Base-by-base conservation (phyloP, 2,797 vertebrate genomes). In the Nothura maculosa region DNA sequence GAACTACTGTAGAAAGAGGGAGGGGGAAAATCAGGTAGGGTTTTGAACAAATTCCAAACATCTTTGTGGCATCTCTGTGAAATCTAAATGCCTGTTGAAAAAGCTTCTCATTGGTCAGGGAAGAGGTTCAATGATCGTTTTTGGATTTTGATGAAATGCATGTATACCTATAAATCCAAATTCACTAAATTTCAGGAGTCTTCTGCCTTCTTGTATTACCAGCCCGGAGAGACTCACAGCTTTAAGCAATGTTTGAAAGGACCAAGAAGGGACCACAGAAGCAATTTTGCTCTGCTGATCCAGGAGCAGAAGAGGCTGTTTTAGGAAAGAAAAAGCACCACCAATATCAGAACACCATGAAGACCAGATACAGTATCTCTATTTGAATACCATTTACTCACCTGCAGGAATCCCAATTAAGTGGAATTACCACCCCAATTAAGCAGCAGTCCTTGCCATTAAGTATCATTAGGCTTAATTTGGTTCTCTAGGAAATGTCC, bases 381-480 rank as follows among this genome's bases (percentile, higher is more conserved):
- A 90, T 96, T 93, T 96, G 96, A 95, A 81, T 96, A 96, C 94
- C 90, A 91, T 97, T 97, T 96, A 96, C 91, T 96, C 96, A 96
- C 95, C 95, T 97, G 96, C 95, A 96, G 96, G 95, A 97, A 97
- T 96, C 94, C 96, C 95, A 97, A 96, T 96, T 97, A 97, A 96
- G 68, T 95, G 94, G 97, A 97, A 97, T 97, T 97, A 97, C 96
- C 94, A 97, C 92, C 96, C 92, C 96, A 97, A 96, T 97, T 97
- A 97, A 97, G 96, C 96, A 96, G 95, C 95, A 97, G 96, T 97
- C 96, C 95, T 96, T 96, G 91, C 95, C 93, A 96, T 94, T 97
- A 94, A 94, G 95, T 96, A 93, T 97, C 97, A 97, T 97, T 97
- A 97, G 96, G 90, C 92, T 96, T 97, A 97, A 97, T 97, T 97